Percentiles rank a stretch among this genome's conserved stretches.
Conservation (phyloP, 2,113 vertebrate species). For the Xenopus tropicalis region UCB_Xtro_10.0 CM004446.2:70415501-70416000, state of each 20-base stretch:
- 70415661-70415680: conserved; percentile 74
- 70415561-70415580: too few relatives aligned
- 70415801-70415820: conserved; percentile 86
- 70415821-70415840: conserved; percentile 88
- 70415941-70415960: conserved; percentile 74
- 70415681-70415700: conserved; percentile 78
- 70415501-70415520: too few relatives aligned
- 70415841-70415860: conserved; percentile 83
- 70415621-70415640: conserved; percentile 65
- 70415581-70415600: conserved; percentile 44
- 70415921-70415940: conserved; percentile 74
- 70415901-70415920: conserved; percentile 76
- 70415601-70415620: conserved; percentile 65
- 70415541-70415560: not conserved
- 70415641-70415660: conserved; percentile 70
- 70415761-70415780: conserved; percentile 78
- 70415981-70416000: conserved; percentile 59
- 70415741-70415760: conserved; percentile 75
- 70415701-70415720: conserved; percentile 68
- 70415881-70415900: conserved; percentile 82
- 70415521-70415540: not conserved
- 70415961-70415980: conserved; percentile 66
- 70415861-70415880: conserved; percentile 78
- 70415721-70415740: conserved; percentile 75
- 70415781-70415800: conserved; percentile 84